These are phyloP conservation scores for Lacerta viridis DNA, from an alignment of 2,797 vertebrate species.

Conservation along the genomic window DNA sequence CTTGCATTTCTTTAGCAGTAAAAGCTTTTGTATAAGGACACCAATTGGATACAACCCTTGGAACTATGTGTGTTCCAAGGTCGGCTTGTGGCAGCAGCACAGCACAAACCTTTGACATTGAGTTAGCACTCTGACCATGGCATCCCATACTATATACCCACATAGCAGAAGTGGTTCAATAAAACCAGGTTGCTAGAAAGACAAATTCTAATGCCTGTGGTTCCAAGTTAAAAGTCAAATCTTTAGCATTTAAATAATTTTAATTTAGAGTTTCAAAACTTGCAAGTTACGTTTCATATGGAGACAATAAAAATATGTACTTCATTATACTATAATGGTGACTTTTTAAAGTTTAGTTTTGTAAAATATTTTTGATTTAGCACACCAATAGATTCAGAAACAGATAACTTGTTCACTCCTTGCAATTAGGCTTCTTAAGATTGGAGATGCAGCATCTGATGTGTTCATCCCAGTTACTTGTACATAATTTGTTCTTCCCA, in stretches of 20 bases:
- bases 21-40: no score
- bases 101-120: background rate
- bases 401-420: background rate
- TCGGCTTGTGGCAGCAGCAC: background rate
- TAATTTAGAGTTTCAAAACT: no score
- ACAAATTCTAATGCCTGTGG: background rate
- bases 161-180: background rate
- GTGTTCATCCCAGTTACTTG: background rate
- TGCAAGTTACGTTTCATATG: no score
- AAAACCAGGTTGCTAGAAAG: background rate
- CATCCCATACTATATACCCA: background rate
- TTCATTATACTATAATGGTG: background rate
- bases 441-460: background rate
- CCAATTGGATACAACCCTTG: no score
- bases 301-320: no score
- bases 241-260: background rate
- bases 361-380: background rate
- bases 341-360: background rate
- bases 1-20: background rate
- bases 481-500: background rate
- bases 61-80: background rate
- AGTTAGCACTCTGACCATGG: background rate
- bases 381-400: background rate
- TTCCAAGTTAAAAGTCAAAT: background rate
- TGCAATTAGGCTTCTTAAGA: background rate